Evolutionary conservation across 2,797 vertebrate species (phyloP), one percentile per base, ranked within the genome.

Genomic region (Odontamblyopus rebecca): DNA sequence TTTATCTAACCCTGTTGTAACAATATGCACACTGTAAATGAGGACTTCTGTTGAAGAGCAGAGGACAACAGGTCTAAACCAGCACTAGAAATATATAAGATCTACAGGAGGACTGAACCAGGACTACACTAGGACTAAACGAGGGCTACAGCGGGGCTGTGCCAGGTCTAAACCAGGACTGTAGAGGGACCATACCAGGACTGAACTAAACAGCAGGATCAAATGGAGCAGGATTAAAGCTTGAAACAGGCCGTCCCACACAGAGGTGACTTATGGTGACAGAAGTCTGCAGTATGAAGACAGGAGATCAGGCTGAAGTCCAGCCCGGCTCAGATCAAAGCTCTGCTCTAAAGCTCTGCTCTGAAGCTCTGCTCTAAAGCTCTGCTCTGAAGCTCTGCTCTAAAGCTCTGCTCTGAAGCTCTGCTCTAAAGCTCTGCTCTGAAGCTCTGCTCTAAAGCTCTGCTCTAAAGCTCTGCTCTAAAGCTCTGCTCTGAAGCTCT

Each of bases 151-250:
- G 1, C 0, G 1, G 51, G 44, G 3, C 48, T 18, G 23, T n/a
- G 6, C 2, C 19, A 57, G 4, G 23, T 3, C 5, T 23, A 13
- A 26, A 57, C 56, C 23, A 57, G n/a, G 29, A 75, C 71, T 66
- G 63, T 65, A 71, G 62, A 63, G 73, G 54, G 50, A 71, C 51
- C 2, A n/a, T 6, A n/a, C 6, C 51, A 53, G 18, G 16, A 53
- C 18, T 53, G n/a, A 35, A 35, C 35, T 35, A 35, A 35, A 35
- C 18, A 53, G 6, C 50, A 19, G 18, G 51, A 2, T 16, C 6
- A 54, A 54, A 9, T 8, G 2, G 2, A 54, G 3, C 53, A 54
- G 53, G 53, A 54, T n/a, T 54, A 23, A 54, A 54, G 5, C 19
- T 8, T 9, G 53, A n/a, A 48, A 13, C 44, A 48, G 44, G 4